A percentile compares a stretch with the other conserved stretches of the same genome.
Conservation (phyloP, 2,113 vertebrate genomes). For the Channa maculata region DNA sequence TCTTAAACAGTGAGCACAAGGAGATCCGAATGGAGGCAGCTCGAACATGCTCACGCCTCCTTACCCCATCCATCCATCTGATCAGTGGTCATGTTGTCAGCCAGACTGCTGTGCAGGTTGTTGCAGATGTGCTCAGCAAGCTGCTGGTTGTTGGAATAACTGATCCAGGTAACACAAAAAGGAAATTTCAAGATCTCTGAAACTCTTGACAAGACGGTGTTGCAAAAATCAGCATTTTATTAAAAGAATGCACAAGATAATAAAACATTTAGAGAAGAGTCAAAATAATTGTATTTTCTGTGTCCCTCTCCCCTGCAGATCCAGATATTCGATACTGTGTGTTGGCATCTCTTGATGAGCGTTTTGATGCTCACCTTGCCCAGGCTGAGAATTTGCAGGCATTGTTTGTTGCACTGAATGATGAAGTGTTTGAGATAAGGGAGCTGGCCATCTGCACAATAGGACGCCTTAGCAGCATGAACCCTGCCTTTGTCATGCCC, state of each 20-base stretch:
- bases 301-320: slow-evolving; percentile 80
- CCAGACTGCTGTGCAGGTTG: slow-evolving; percentile 97
- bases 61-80: slow-evolving; percentile 95
- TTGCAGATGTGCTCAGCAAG: slow-evolving; percentile 98
- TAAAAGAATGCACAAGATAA: too few species aligned
- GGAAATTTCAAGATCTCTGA: too few species aligned
- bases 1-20: slow-evolving; percentile 98
- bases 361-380: slow-evolving; percentile 96
- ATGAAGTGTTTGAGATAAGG: slow-evolving; percentile 98
- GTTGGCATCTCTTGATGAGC: slow-evolving; percentile 96
- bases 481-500: slow-evolving; percentile 99
- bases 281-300: neutral
- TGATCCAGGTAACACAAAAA: slow-evolving; percentile 89
- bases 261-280: too few species aligned
- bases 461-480: slow-evolving; percentile 98
- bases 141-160: slow-evolving; percentile 98
- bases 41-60: slow-evolving; percentile 94
- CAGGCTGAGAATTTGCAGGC: slow-evolving; percentile 98
- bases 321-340: slow-evolving; percentile 98
- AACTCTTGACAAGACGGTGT: too few species aligned
- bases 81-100: slow-evolving; percentile 96
- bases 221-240: neutral
- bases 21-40: slow-evolving; percentile 98
- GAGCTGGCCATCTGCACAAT: slow-evolving; percentile 98
- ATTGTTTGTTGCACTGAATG: slow-evolving; percentile 96